Evolutionary conservation across 2,888 invertebrate species (phyloP), one percentile per base, ranked within the genome.

Genomic region (Strigamia transsilvanica): DNA sequence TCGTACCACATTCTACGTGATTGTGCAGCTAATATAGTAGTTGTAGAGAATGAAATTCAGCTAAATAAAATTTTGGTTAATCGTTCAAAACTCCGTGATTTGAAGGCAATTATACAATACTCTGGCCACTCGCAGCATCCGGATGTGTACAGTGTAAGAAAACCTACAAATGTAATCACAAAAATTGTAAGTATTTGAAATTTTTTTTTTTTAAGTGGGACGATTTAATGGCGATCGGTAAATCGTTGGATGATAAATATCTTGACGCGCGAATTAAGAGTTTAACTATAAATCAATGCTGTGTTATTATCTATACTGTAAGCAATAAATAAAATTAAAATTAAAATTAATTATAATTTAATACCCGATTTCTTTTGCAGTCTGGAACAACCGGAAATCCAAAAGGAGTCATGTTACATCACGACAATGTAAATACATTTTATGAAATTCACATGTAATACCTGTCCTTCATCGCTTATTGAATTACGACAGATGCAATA

Each of bases 401-500:
- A 27, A 97, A 97, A 88, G 97, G 94, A 46, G 97, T 95, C 34
- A 97, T 97, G 97, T 87, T 97, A 84, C 93, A 92, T 83, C 97
- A 97, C 87, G 97, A 97, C 88, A 97, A 95, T 56, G 80, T 80
- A 56, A 80, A 56, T n/a, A 18, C 1, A 21, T 9, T 56, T 56
- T 18, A 56, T 56, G n/a, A 5, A n/a, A n/a, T 56, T 18, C 18
- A 38, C 38, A 38, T 56, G 7, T 46, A 56, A 56, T 56, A 56
- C 6, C 18, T 56, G n/a, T 56, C 13, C 13, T n/a, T 51, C 1
- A 51, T 6, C 9, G 42, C 42, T 38, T 38, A 38, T 38, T 38
- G 38, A 38, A 38, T 38, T 38, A 2, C 10, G 6, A 56, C n/a
- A 56, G n/a, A 5, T 56, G 3, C 56, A 18, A 18, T 56, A 18